A percentile compares a stretch with the other conserved stretches of the same genome.
Evolutionary conservation across 2,797 vertebrate species (phyloP).

Genomic region (Pseudocheirus occidentalis): DNA sequence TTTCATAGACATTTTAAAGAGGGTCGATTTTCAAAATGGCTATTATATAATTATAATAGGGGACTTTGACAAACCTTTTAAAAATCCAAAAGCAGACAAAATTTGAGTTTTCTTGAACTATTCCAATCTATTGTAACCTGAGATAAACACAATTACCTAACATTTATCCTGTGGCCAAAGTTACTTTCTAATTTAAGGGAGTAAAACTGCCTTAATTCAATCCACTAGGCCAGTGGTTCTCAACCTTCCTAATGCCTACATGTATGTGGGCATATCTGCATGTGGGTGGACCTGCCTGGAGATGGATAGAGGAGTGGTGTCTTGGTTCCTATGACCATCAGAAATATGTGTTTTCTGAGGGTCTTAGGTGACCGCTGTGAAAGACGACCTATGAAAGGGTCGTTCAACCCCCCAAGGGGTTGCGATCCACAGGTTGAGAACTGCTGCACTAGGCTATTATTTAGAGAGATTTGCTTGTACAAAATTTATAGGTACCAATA

Average conservation of each 20-base stretch:
- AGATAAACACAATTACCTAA: not conserved
- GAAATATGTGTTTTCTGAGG: too few relatives aligned
- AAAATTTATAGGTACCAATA: not conserved
- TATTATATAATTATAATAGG: conserved; percentile 11
- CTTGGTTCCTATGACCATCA: too few relatives aligned
- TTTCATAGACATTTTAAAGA: not conserved
- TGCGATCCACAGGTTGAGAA: too few relatives aligned
- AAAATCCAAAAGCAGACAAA: conserved; percentile 27
- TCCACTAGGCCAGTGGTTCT: too few relatives aligned
- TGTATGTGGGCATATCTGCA: too few relatives aligned
- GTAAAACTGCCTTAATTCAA: not conserved
- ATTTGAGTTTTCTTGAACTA: conserved; percentile 20
- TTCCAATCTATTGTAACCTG: conserved; percentile 22
- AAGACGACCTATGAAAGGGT: too few relatives aligned
- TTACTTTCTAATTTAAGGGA: not conserved
- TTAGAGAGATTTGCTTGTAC: not conserved
- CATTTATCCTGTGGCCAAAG: not conserved
- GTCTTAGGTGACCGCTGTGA: too few relatives aligned
- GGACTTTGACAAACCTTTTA: not conserved
- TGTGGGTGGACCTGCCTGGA: too few relatives aligned
- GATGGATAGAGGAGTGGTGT: too few relatives aligned
- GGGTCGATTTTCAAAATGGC: not conserved
- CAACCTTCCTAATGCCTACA: too few relatives aligned
- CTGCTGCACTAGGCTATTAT: not conserved
- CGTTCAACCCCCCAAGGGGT: too few relatives aligned